Evolutionary conservation across 2,797 vertebrate species (phyloP), one percentile per base, ranked within the genome.

Genomic region (Acestrorhynchus altus): DNA sequence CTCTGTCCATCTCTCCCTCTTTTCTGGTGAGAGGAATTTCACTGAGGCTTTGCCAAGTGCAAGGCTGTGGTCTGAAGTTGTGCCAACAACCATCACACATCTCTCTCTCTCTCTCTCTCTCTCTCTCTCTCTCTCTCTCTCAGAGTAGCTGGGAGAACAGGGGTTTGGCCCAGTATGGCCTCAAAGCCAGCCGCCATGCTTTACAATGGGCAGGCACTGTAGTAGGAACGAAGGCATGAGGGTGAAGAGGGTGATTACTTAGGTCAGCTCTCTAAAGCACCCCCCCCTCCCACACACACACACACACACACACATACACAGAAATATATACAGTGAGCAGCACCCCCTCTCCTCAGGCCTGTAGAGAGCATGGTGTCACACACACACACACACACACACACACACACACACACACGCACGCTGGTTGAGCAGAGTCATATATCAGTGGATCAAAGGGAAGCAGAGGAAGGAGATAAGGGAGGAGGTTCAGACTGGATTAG

Each of bases 21-120:
- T 16, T 57, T 39, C 56, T 31, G 10, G 47, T 13, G 67, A 39
- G 54, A 77, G 78, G 75, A 84, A 82, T 84, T 82, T 80, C 83
- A 84, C 78, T 82, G 80, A 84, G 78, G 71, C 75, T 35, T 65
- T 82, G 83, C 83, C 80, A 84, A 76, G 74, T 24, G 15, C 51
- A n/a, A 20, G 49, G 61, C 74, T 82, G 61, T 60, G 40, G 79
- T 82, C 70, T 84, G 80, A 84, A 75, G 83, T 71, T 8, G 20
- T 80, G 80, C 78, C 80, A 49, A 18, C 26, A 4, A 16, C 56
- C 22, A 16, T 16, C 65, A 56, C 65, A 56, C 70, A 40, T n/a
- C n/a, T n/a, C n/a, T n/a, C 69, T 46, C 72, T 31, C 66, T 52
- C 49, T 44, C 20, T 22, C 40, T 7, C 52, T 61, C 63, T 51